A percentile compares a stretch with the other conserved stretches of the same genome.
Evolutionary conservation across 2,113 vertebrate species (phyloP).

Genomic region (Ondatra zibethicus): DNA sequence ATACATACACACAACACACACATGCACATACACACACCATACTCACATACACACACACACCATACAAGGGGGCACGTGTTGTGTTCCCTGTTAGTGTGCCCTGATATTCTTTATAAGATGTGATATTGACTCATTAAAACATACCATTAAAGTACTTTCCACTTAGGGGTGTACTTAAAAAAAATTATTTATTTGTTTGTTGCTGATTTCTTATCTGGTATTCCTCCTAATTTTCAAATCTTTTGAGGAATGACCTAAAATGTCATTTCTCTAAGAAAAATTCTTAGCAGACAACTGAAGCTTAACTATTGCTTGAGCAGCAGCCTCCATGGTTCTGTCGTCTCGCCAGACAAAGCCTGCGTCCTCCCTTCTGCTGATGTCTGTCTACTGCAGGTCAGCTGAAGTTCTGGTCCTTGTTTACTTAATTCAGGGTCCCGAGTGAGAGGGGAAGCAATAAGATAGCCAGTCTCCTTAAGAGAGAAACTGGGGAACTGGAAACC

Average conservation of each 20-base stretch:
- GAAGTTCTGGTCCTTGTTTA: neutral
- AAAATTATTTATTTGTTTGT: neutral
- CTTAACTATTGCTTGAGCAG: neutral
- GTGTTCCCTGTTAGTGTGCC: neutral
- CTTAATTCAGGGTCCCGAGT: neutral
- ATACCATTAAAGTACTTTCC: neutral
- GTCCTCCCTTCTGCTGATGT: neutral
- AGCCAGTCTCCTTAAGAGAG: constrained; percentile 20
- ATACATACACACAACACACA: no score
- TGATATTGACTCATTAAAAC: neutral
- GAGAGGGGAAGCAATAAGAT: constrained; percentile 7
- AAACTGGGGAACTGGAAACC: neutral
- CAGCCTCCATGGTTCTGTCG: neutral
- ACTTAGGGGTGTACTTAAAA: neutral
- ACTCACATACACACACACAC: no score
- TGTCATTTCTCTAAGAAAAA: neutral
- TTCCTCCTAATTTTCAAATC: neutral
- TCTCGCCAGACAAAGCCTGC: neutral
- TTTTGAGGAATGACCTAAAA: constrained; percentile 7
- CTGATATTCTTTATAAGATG: neutral
- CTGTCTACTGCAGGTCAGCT: neutral
- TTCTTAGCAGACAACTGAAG: neutral
- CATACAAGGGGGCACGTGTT: neutral
- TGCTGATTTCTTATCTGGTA: neutral
- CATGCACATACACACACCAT: no score